Percentiles rank a stretch among this genome's conserved stretches.
Evolutionary conservation across 2,113 vertebrate genomes (phyloP).

Genomic region (Ornithorhynchus anatinus): DNA sequence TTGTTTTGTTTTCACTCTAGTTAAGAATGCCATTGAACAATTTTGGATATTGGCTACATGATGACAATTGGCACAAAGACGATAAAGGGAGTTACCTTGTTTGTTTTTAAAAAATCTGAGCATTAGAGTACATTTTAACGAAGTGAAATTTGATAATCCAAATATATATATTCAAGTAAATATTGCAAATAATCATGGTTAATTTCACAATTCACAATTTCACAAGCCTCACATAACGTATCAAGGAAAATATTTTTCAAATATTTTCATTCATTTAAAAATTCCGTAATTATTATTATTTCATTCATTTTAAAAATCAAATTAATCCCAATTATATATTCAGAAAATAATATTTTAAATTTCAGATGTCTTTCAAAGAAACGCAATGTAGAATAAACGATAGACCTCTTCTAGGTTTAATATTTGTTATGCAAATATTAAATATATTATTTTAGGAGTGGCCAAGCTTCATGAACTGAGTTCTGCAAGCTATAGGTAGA

Average conservation of each 20-base stretch:
- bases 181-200: constrained; percentile 52
- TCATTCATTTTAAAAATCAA: constrained; percentile 19
- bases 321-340: not conserved
- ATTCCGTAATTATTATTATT: not conserved
- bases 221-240: constrained; percentile 28
- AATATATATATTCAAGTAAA: constrained; percentile 44
- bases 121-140: not conserved
- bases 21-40: too few species aligned
- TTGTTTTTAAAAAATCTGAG: constrained; percentile 24
- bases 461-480: too few species aligned
- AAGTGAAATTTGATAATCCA: constrained; percentile 51
- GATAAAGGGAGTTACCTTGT: too few species aligned
- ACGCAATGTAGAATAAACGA: not conserved
- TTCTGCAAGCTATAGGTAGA: too few species aligned
- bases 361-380: constrained; percentile 4
- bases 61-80: too few species aligned
- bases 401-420: not conserved
- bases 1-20: not conserved
- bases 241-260: constrained; percentile 34
- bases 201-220: constrained; percentile 27
- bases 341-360: constrained; percentile 26
- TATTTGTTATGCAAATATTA: not conserved
- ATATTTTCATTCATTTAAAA: constrained; percentile 11
- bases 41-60: too few species aligned
- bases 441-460: too few species aligned